phyloP scores from a whole-genome alignment of 2,888 invertebrate species.

The Lissocephala sabroskyi region DNA sequence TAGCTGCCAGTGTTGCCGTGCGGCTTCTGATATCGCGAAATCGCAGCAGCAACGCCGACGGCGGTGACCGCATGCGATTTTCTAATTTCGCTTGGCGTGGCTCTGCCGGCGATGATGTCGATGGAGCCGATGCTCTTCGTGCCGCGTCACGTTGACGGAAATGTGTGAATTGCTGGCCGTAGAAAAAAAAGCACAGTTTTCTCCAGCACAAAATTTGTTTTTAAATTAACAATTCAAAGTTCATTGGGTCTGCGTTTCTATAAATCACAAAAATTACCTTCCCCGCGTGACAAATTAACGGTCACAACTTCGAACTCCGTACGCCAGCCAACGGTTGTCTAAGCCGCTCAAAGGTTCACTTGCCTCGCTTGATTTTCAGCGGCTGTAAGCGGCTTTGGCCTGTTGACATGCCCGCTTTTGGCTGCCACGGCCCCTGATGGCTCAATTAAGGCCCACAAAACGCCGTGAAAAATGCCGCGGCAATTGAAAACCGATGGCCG shows the following conservation, averaged over 20 bases:
- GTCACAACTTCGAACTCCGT: too few relatives aligned
- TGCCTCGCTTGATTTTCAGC: too few relatives aligned
- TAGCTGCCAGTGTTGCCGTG: background rate
- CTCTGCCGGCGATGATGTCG: background rate
- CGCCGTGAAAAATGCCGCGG: slow-evolving; percentile 25
- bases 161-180: slow-evolving; percentile 48
- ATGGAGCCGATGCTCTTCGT: slow-evolving; percentile 11
- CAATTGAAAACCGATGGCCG: too few relatives aligned
- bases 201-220: slow-evolving; percentile 23
- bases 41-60: background rate
- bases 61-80: slow-evolving; percentile 30
- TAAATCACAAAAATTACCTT: background rate
- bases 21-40: slow-evolving; percentile 3
- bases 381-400: too few relatives aligned
- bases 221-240: slow-evolving; percentile 22
- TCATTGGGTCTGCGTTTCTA: slow-evolving; percentile 22
- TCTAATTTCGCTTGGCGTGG: slow-evolving; percentile 24
- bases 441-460: too few relatives aligned
- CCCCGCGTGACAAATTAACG: too few relatives aligned
- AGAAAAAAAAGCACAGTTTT: slow-evolving; percentile 29
- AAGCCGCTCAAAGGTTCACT: slow-evolving; percentile 43
- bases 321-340: slow-evolving; percentile 24
- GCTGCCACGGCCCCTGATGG: too few relatives aligned
- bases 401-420: too few relatives aligned
- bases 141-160: slow-evolving; percentile 49